These are phyloP conservation scores for Gephyroberyx darwinii DNA, from an alignment of 2,797 vertebrate species.

Conservation along the genomic window DNA sequence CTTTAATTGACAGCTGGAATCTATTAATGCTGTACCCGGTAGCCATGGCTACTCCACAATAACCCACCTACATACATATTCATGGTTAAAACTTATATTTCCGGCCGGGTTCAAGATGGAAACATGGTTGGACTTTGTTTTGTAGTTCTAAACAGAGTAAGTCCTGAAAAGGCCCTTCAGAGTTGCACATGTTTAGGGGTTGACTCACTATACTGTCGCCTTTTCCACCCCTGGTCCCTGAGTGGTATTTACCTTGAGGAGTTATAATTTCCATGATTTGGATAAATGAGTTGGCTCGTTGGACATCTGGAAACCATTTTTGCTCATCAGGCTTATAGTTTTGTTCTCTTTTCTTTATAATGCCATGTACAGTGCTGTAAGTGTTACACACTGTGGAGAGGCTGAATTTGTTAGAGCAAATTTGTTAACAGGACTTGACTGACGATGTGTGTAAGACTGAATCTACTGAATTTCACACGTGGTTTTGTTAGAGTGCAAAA, in stretches of 20 bases:
- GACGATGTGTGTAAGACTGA: constrained; percentile 7
- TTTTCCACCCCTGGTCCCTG: constrained; percentile 62
- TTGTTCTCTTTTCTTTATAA: constrained; percentile 28
- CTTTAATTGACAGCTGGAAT: constrained; percentile 75
- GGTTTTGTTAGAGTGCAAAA: constrained; percentile 1
- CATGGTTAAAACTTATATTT: constrained; percentile 61
- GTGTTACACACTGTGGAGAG: constrained; percentile 16
- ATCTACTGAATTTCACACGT: constrained; percentile 1
- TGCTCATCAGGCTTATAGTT: constrained; percentile 43
- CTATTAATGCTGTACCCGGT: constrained; percentile 70
- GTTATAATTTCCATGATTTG: constrained; percentile 75
- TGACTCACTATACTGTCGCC: constrained; percentile 68
- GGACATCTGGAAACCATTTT: constrained; percentile 70
- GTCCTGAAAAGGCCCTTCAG: constrained; percentile 63
- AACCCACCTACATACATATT: constrained; percentile 64
- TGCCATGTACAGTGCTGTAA: constrained; percentile 22
- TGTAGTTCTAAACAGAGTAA: constrained; percentile 16
- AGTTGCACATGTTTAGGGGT: constrained; percentile 50
- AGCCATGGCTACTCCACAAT: constrained; percentile 71
- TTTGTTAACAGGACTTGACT: constrained; percentile 5
- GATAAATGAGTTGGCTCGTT: constrained; percentile 56
- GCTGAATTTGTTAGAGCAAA: background rate
- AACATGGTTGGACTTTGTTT: constrained; percentile 48
- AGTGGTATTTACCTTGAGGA: constrained; percentile 67
- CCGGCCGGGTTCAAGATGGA: constrained; percentile 36